Percentiles rank a stretch among this genome's conserved stretches.
Evolutionary conservation across 2,797 vertebrate species (phyloP).

Genomic region (Eidolon dupreanum): DNA sequence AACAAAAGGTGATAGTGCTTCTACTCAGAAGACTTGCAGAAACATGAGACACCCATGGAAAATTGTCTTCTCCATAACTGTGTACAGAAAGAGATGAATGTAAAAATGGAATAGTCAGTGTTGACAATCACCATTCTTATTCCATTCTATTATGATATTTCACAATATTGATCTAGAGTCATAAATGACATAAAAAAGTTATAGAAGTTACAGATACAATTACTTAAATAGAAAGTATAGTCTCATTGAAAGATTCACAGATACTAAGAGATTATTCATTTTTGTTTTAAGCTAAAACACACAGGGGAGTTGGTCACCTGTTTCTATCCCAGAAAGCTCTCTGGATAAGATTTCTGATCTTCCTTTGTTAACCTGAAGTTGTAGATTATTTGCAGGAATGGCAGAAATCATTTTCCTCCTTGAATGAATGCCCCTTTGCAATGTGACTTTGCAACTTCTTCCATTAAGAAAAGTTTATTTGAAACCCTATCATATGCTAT

Average conservation of each 20-base stretch:
- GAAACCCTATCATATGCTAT: too few species aligned
- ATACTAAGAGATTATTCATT: background rate
- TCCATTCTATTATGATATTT: background rate
- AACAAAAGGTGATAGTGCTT: background rate
- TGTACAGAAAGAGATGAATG: background rate
- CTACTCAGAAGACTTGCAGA: background rate
- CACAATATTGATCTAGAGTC: background rate
- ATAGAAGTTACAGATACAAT: background rate
- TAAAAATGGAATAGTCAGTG: background rate
- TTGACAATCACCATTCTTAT: background rate
- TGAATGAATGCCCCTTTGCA: background rate
- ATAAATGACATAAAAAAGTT: background rate
- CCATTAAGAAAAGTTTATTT: background rate
- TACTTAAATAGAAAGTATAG: background rate
- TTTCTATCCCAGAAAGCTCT: background rate
- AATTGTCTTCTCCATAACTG: background rate
- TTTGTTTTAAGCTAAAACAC: background rate
- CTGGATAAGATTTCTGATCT: background rate
- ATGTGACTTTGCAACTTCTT: background rate
- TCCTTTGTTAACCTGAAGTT: background rate
- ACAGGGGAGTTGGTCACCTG: background rate
- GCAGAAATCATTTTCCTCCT: background rate
- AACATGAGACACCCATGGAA: background rate
- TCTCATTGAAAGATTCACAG: background rate
- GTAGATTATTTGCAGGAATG: background rate